Base-by-base conservation (phyloP, 2,888 invertebrate genomes). In the Drosophila suboccidentalis region DNA sequence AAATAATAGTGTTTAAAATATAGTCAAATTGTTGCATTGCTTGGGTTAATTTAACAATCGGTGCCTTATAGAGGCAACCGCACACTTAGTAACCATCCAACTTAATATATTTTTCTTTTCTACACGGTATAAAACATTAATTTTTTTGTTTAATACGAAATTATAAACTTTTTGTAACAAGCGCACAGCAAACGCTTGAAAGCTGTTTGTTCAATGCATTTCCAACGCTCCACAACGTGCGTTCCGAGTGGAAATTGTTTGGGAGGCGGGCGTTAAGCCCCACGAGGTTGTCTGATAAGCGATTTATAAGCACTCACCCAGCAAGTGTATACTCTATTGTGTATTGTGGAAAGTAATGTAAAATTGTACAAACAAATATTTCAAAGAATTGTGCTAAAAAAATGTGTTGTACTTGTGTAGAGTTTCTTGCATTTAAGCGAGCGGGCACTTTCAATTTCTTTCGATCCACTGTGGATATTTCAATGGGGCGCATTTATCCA, bases 101-200 rank as follows among this genome's bases (percentile, higher is more conserved):
- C 68, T 59, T 82, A 76, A 76, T 89, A 87, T 69, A 84, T 85
- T 85, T 84, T 60, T 22, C 41, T 66, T 66, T 53, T 65, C 46
- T 55, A 44, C 32, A 26, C 60, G 62, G 54, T 73, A 82, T 87
- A 73, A 85, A 89, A 89, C 85, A 89, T 69, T 87, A 78, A 77
- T 82, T 85, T 89, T 88, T 86, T 90, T 86, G 90, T 89, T 86
- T 83, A 86, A 83, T 72, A 70, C 81, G 63, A 87, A 87, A 90
- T 90, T 77, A 88, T 90, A 86, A 88, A 88, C 88, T 88, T 88
- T 88, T 88, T 70, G 75, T 89, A 88, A 61, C 90, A 90, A 90
- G 78, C 80, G 80, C 75, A 19, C 88, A 88, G 88, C 70, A 88
- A 86, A 44, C 78, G 73, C 78, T 79, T 76, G 90, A 87, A 78